Conservation (phyloP, 2,113 vertebrate species). For the Nothocercus julius region DNA sequence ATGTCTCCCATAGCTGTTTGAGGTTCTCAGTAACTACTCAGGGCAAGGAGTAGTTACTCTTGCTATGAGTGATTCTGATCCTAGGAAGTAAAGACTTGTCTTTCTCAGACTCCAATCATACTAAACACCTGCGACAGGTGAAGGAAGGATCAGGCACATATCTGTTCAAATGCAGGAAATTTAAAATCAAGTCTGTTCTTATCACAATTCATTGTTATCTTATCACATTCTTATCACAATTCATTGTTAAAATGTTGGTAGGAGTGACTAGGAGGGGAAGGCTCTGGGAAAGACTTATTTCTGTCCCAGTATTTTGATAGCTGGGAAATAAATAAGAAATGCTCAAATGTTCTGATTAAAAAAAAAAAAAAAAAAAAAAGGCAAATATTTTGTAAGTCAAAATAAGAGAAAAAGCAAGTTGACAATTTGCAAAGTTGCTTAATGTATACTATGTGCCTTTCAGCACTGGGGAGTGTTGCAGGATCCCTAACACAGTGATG, state of each 20-base stretch:
- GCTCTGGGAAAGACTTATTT: not conserved
- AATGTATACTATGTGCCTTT: not conserved
- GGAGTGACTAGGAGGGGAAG: not conserved
- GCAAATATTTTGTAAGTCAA: not conserved
- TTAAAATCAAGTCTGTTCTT: not conserved
- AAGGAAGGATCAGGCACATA: not conserved
- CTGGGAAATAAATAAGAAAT: not conserved
- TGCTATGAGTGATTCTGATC: not conserved
- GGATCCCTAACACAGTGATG: fast-evolving
- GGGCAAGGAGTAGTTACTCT: not conserved
- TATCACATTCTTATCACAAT: not conserved
- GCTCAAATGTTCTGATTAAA: not conserved
- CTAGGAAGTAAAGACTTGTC: not conserved
- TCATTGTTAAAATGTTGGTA: not conserved
- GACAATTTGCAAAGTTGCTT: not conserved
- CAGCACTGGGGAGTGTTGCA: fast-evolving
- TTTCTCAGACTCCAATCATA: not conserved
- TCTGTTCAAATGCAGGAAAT: not conserved
- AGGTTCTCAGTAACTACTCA: not conserved
- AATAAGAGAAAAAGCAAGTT: not conserved
- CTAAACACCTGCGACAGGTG: not conserved
- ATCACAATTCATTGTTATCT: not conserved
- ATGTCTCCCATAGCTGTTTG: not conserved
- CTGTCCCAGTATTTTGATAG: not conserved
- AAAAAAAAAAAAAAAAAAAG: not conserved